These are phyloP conservation scores for Spongilla lacustris DNA, from an alignment of 37 sponge, comb jelly and placozoan genomes.

Conservation along the genomic window DNA sequence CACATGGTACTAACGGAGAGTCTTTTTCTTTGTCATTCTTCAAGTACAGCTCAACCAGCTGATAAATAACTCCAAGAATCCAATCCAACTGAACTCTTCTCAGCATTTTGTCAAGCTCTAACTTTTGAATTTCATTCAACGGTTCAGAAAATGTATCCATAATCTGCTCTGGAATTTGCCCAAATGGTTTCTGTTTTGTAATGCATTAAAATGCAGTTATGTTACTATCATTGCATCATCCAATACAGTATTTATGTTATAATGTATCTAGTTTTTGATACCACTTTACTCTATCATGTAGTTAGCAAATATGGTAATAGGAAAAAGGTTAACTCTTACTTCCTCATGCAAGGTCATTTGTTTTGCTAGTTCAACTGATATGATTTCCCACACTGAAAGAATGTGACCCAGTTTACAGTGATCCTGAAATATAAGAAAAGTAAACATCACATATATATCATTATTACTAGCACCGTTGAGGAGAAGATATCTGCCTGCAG, in stretches of 20 bases:
- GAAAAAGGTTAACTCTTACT: not conserved
- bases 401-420: slow-evolving; percentile 37
- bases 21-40: slow-evolving; percentile 16
- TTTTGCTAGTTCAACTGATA: slow-evolving; percentile 44
- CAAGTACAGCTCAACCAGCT: slow-evolving; percentile 44
- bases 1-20: slow-evolving; percentile 12
- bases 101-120: slow-evolving; percentile 5
- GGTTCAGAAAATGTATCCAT: not conserved
- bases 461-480: not conserved
- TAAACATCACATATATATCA: not conserved
- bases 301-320: no score
- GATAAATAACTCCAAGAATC: slow-evolving; percentile 34
- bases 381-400: slow-evolving; percentile 42
- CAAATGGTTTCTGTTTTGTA: slow-evolving; percentile 37
- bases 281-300: no score
- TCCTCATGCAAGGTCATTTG: not conserved
- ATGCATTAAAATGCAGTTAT: not conserved
- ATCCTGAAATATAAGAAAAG: slow-evolving; percentile 5
- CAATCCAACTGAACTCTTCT: not conserved
- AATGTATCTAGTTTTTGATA: no score
- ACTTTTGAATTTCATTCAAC: not conserved
- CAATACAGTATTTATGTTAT: no score
- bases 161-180: slow-evolving; percentile 9
- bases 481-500: not conserved
- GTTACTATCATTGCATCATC: not conserved